Base-by-base conservation (phyloP, 2,113 vertebrate genomes). In the Orthonyx spaldingii region DNA sequence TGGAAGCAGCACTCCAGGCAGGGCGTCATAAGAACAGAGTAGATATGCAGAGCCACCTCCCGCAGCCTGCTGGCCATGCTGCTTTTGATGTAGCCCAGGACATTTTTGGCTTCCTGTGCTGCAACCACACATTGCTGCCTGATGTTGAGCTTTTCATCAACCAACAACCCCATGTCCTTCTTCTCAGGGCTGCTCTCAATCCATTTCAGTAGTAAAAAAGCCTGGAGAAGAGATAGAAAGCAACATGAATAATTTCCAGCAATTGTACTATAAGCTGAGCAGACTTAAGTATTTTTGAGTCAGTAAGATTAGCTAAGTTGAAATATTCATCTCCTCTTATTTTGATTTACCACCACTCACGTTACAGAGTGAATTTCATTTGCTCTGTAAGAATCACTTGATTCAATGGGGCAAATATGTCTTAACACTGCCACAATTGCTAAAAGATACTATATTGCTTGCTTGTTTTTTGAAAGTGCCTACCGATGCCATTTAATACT, bases 161-260 rank as follows among this genome's bases (percentile, higher is more conserved):
- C 42, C 2, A 1, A n/a, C 8, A 69, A 3, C 2, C 23, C 19
- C 20, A 39, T 19, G 17, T 69, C 16, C 16, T 76, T 71, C 37
- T 84, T 55, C 49, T 81, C 63, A 76, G 42, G 37, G 33, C 24
- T 76, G 28, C 42, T 82, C 15, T 87, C 37, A 46, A 22, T 64
- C 35, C 33, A 44, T 18, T 82, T 72, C 64, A 53, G 41, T 49
- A 52, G 84, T 57, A 50, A 72, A 78, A 76, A 86, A 87, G 84
- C 7, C 33, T 41, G 39, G 26, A 84, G 61, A 95, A 89, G 53
- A 89, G 37, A 74, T 68, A 86, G 79, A 92, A 82, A 84, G 17
- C 71, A 87, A 71, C 30, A 86, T 57, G 63, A 96, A 69, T 94
- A 70, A 94, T 91, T 97, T 96, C 80, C 88, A 87, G 78, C 66